Percentiles rank a stretch among this genome's conserved stretches.
phyloP scores from a whole-genome alignment of 2,888 invertebrate genomes.

The Petrophora chlorosata region DNA sequence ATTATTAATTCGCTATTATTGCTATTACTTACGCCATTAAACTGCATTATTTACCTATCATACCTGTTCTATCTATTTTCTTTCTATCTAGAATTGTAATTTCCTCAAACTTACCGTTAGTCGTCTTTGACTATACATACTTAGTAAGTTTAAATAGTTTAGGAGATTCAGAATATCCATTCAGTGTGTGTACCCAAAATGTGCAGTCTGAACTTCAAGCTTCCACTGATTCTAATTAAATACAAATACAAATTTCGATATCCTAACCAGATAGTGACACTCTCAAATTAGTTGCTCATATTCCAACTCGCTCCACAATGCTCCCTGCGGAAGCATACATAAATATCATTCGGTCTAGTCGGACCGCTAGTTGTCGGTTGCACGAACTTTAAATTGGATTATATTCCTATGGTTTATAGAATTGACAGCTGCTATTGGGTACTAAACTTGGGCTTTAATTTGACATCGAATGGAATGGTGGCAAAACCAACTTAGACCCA shows the following conservation, averaged over 20 bases:
- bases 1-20: too few relatives aligned
- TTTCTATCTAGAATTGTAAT: too few relatives aligned
- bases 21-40: too few relatives aligned
- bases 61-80: too few relatives aligned
- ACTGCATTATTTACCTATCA: too few relatives aligned
- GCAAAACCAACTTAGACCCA: constrained; percentile 2
- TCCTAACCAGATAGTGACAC: constrained; percentile 2
- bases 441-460: constrained; percentile 19
- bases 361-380: constrained; percentile 10
- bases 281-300: constrained; percentile 13
- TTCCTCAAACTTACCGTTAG: too few relatives aligned
- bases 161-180: too few relatives aligned
- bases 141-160: too few relatives aligned
- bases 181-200: too few relatives aligned
- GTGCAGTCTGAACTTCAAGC: too few relatives aligned
- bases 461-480: constrained; percentile 15
- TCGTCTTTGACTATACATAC: too few relatives aligned
- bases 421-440: constrained; percentile 26
- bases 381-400: constrained; percentile 32
- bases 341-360: constrained; percentile 27
- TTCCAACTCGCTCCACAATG: constrained; percentile 6
- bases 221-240: not conserved
- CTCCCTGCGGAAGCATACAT: constrained; percentile 23
- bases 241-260: not conserved
- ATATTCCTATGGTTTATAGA: constrained; percentile 31